Evolutionary conservation across 2,113 vertebrate species (phyloP).

Genomic region (Gopherus flavomarginatus): DNA sequence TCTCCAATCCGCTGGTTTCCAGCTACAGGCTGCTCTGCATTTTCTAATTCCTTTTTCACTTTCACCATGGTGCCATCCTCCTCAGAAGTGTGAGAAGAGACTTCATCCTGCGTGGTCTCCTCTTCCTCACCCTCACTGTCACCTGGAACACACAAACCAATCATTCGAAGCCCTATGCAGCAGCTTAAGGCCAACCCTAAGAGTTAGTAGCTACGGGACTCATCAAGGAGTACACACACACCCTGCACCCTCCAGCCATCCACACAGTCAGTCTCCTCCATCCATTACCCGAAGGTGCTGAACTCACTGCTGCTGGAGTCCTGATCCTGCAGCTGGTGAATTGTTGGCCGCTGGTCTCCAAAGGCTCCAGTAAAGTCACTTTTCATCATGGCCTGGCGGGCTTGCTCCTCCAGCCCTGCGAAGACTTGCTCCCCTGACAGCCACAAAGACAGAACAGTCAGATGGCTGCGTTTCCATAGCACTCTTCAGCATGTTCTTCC

Average conservation of each 20-base stretch:
- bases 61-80: conserved; percentile 79
- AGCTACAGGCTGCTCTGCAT: conserved; percentile 61
- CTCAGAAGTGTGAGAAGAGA: conserved; percentile 83
- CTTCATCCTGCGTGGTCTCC: conserved; percentile 85
- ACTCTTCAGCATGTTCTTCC: conserved; percentile 6
- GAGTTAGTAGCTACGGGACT: background rate
- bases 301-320: conserved; percentile 84
- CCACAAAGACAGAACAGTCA: conserved; percentile 75
- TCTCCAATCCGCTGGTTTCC: conserved; percentile 46
- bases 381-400: conserved; percentile 86
- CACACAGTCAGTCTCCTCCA: conserved; percentile 46
- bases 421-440: conserved; percentile 85
- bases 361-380: conserved; percentile 79
- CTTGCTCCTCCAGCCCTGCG: conserved; percentile 84
- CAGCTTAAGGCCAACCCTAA: background rate
- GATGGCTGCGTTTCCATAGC: background rate
- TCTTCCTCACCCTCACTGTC: conserved; percentile 81
- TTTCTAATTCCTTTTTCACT: conserved; percentile 80
- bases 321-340: conserved; percentile 74
- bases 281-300: conserved; percentile 73
- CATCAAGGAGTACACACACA: conserved; percentile 24
- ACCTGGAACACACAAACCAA: conserved; percentile 73
- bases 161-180: background rate
- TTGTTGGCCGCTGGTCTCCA: conserved; percentile 74
- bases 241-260: conserved; percentile 37